Conservation (phyloP, 2,113 vertebrate species). For the Alexandromys fortis region DNA sequence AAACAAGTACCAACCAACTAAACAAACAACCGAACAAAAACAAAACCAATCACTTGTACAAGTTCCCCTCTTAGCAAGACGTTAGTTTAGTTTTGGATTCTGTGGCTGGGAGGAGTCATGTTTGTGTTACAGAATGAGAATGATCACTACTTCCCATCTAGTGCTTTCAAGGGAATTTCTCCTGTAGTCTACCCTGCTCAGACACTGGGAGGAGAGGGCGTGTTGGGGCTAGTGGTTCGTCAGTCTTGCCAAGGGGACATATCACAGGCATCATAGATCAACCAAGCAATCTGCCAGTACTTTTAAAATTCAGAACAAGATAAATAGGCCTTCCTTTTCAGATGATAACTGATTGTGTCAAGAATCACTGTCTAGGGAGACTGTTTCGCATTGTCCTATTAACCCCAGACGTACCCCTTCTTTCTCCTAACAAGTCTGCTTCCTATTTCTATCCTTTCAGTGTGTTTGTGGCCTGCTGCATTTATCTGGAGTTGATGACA, state of each 20-base stretch:
- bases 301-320: background rate
- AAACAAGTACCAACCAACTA: no score
- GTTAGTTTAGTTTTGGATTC: background rate
- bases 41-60: no score
- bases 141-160: background rate
- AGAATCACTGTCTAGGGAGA: background rate
- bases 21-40: no score
- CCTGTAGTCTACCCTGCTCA: rapidly evolving
- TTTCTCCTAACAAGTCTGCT: background rate
- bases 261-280: rapidly evolving
- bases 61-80: background rate
- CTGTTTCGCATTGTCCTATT: background rate
- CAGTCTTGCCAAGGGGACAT: rapidly evolving
- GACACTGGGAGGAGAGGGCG: background rate
- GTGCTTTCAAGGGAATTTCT: background rate
- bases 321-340: background rate
- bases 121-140: background rate
- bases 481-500: no score
- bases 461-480: background rate
- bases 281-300: background rate
- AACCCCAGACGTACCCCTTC: background rate
- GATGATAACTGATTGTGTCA: background rate
- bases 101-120: background rate
- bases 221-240: background rate
- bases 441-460: background rate